Evolutionary conservation across 2,888 invertebrate species (phyloP).

Genomic region (Allacma fusca): DNA sequence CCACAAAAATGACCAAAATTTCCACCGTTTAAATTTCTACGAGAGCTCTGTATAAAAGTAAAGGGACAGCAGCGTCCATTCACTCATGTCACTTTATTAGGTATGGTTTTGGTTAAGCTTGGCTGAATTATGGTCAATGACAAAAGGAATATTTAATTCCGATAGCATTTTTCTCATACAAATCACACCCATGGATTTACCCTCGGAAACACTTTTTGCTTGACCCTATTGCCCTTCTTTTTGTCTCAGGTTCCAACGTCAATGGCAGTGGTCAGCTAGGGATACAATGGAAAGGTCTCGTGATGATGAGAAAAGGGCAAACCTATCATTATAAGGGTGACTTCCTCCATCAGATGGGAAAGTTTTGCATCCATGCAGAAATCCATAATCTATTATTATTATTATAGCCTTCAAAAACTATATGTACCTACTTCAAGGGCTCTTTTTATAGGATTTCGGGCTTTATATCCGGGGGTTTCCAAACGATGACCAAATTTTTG

Average conservation of each 20-base stretch:
- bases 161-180: constrained; percentile 19
- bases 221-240: constrained; percentile 40
- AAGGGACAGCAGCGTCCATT: neutral
- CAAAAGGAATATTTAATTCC: constrained; percentile 24
- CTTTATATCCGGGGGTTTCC: neutral
- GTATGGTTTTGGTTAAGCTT: neutral
- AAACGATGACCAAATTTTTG: neutral
- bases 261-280: constrained; percentile 31
- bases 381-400: constrained; percentile 16
- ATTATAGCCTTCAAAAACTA: neutral
- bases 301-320: constrained; percentile 39
- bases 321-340: constrained; percentile 40
- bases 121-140: neutral
- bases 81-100: neutral
- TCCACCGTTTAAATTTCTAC: neutral
- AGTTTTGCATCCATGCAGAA: constrained; percentile 22
- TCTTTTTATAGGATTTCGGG: constrained; percentile 8
- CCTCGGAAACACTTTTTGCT: constrained; percentile 37
- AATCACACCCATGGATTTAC: constrained; percentile 36
- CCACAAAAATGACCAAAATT: constrained; percentile 7
- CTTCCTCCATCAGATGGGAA: neutral
- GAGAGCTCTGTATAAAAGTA: neutral
- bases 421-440: constrained; percentile 17
- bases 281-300: constrained; percentile 34
- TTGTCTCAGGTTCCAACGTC: constrained; percentile 29